Base-by-base conservation (phyloP, 1,140 invertebrate genomes). In the Drosophila sechellia region DNA sequence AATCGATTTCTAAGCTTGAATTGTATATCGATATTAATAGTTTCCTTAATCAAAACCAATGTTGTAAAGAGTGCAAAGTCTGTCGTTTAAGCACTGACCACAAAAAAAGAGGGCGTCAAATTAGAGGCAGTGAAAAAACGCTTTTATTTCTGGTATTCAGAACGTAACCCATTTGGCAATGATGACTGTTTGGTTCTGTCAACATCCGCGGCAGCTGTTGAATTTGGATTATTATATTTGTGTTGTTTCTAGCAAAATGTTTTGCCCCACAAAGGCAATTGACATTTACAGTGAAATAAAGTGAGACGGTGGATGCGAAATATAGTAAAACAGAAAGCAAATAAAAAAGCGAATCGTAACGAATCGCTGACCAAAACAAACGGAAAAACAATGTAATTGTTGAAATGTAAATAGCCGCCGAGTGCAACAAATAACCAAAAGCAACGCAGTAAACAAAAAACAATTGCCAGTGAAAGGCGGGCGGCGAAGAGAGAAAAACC, bases 141-240 rank as follows among this genome's bases (percentile, higher is more conserved):
- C 27, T 60, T 69, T 77, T 86, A 75, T 81, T 68, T 52, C 31
- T 54, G 59, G 34, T 69, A 79, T 89, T 79, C 70, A 61, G 83
- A 87, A 87, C 83, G 84, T 79, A 87, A 87, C 84, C 75, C 79
- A 81, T 74, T 85, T 81, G 52, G 63, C 68, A 10, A 34, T 34
- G 49, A 34, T 76, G 61, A 63, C 48, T 66, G 53, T 54, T 53
- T 15, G 20, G 37, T 57, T 72, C 39, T 58, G 46, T 72, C 68
- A 77, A 81, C 61, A 77, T 55, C 37, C 57, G 61, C 48, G 56
- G 43, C 72, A 81, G 55, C 77, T 68, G 66, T 58, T 63, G 50
- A 64, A 53, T 65, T 58, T 35, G 42, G 46, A 43, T 71, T 71
- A 71, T 71, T 71, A 71, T 57, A 54, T 59, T 57, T 66, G 31